A percentile compares a stretch with the other conserved stretches of the same genome.
Conservation (phyloP, 2,797 vertebrate genomes). For the Euthynnus affinis region DNA sequence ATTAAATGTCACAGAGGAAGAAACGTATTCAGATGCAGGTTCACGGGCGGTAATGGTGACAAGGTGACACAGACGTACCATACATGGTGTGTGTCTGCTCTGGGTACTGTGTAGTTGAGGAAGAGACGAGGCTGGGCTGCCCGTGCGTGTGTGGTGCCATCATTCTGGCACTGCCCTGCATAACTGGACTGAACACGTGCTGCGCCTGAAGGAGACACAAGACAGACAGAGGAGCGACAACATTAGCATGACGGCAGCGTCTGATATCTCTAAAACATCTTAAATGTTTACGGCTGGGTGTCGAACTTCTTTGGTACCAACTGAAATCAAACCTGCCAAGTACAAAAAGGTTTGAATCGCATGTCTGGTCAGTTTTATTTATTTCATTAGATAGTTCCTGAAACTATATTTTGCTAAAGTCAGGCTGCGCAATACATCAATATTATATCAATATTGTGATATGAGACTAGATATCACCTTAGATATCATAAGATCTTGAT, state of each 20-base stretch:
- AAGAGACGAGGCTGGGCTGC: conserved; percentile 94
- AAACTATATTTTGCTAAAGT: too few species aligned
- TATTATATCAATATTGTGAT: too few species aligned
- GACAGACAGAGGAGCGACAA: conserved; percentile 6
- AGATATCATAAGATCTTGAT: too few species aligned
- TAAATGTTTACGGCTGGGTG: background rate
- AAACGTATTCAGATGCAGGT: too few species aligned
- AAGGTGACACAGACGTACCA: conserved; percentile 87
- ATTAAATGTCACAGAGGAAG: background rate
- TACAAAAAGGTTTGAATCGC: background rate
- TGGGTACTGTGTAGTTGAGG: conserved; percentile 94
- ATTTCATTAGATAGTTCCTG: background rate
- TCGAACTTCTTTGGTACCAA: background rate
- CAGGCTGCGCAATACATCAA: too few species aligned
- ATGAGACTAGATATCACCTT: too few species aligned
- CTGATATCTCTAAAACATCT: background rate
- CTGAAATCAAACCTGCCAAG: background rate
- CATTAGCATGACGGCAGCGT: background rate
- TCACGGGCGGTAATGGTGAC: too few species aligned
- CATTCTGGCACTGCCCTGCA: conserved; percentile 96
- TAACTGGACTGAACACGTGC: conserved; percentile 97
- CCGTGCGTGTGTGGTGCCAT: conserved; percentile 94
- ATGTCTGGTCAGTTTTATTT: background rate
- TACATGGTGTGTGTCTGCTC: conserved; percentile 99
- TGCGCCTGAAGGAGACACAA: conserved; percentile 87